These are phyloP conservation scores for Physocephala rufipes DNA, from an alignment of 2,888 invertebrate species.

Conservation along the genomic window DNA sequence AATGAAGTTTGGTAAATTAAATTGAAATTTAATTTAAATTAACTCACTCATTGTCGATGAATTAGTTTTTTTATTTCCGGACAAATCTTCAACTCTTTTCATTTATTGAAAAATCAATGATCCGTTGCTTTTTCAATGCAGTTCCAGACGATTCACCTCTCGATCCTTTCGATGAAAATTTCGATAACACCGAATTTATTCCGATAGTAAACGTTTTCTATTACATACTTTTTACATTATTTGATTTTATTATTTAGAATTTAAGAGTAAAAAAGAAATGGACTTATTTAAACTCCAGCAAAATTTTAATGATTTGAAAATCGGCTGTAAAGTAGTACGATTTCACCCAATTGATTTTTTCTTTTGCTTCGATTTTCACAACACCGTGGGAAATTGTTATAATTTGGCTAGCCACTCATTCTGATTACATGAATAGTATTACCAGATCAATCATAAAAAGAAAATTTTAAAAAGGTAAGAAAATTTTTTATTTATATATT, in stretches of 20 bases:
- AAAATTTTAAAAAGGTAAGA: too few species aligned
- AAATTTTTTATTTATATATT: too few species aligned
- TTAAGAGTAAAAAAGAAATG: constrained; percentile 25
- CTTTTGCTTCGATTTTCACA: constrained; percentile 28
- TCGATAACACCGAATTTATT: background rate
- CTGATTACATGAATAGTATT: background rate
- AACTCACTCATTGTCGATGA: constrained; percentile 28
- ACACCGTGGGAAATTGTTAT: constrained; percentile 35
- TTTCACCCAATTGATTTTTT: constrained; percentile 40
- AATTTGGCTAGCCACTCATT: background rate
- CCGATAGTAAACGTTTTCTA: background rate
- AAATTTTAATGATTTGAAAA: constrained; percentile 37
- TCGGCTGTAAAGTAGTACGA: constrained; percentile 37
- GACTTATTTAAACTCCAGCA: constrained; percentile 28
- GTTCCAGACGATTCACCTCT: constrained; percentile 14
- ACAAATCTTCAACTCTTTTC: background rate
- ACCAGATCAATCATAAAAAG: background rate
- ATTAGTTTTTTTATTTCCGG: constrained; percentile 12
- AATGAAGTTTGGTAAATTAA: background rate
- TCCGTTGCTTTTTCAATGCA: constrained; percentile 30
- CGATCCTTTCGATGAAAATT: background rate
- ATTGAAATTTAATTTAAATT: too few species aligned
- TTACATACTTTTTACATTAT: background rate
- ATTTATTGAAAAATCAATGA: constrained; percentile 42
- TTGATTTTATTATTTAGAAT: constrained; percentile 27